Base-by-base conservation (phyloP, 1,140 invertebrate species). In the Drosophila melanica region DNA sequence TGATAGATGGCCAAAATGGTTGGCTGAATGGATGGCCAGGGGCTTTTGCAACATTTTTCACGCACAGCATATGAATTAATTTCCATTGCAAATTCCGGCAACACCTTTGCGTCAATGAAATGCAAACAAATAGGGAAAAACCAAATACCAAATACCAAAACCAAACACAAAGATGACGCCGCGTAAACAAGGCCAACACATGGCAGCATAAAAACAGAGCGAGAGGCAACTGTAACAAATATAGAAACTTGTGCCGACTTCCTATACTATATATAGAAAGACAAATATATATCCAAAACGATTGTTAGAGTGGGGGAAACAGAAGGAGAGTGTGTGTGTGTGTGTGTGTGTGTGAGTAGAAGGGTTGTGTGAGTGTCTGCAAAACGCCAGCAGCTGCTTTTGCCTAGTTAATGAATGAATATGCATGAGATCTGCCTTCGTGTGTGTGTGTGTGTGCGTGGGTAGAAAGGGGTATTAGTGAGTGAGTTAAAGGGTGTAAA, bases 371-470 rank as follows among this genome's bases (percentile, higher is more conserved):
- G 59, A 33, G 66, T 58, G 54, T 33, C 41, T 68, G 73, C 42
- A 64, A 86, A 86, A 81, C 81, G 82, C 82, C 75, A 73, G 67
- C 82, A 86, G 82, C 82, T 87, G 82, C 79, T 75, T 62, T 64
- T 66, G 72, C 71, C 71, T 57, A 75, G 71, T 77, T 82, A 87
- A 87, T 87, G 76, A 87, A 87, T 87, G 84, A 87, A 87, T 87
- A 87, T 87, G 75, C 79, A 89, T 87, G 82, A 81, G 82, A 37
- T 54, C 30, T 41, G 58, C 4, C 33, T 63, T 35, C 5, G 33
- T 18, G 16, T 20, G 18, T n/a, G 62, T 1, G 20, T 18, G 44
- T 23, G 14, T 35, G 27, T 39, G 23, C 14, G 44, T 18, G 48
- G 4, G 6, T 9, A 20, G 4, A 33, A 18, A 3, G 20, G 33